These are phyloP conservation scores for Frankliniella intonsa DNA, from an alignment of 2,888 invertebrate genomes.

Conservation along the genomic window DNA sequence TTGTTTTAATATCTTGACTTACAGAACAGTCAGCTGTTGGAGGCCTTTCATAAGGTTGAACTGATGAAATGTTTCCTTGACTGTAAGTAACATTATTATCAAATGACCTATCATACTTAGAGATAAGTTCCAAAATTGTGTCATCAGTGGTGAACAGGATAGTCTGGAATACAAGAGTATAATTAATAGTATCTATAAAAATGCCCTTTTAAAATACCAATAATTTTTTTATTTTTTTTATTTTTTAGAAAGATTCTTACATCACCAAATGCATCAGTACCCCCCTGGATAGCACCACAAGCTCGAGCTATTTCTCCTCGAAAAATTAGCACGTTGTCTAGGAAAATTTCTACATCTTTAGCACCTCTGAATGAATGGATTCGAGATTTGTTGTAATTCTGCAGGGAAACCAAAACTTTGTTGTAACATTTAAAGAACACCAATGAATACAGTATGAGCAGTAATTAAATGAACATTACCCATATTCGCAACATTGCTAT, in stretches of 20 bases:
- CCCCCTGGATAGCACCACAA: conserved; percentile 66
- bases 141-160: conserved; percentile 79
- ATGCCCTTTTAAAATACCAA: background rate
- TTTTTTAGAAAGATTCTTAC: conserved; percentile 48
- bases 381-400: conserved; percentile 86
- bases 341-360: conserved; percentile 61
- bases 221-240: no score
- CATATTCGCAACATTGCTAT: conserved; percentile 66
- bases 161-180: conserved; percentile 57
- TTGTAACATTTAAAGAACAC: background rate
- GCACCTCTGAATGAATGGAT: conserved; percentile 78
- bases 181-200: background rate
- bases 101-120: conserved; percentile 51
- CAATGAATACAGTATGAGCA: background rate
- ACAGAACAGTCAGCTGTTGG: conserved; percentile 54
- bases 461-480: conserved; percentile 49
- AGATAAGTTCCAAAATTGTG: conserved; percentile 60
- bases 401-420: conserved; percentile 39
- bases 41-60: conserved; percentile 54
- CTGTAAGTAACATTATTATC: conserved; percentile 38
- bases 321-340: conserved; percentile 67
- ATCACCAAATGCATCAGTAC: conserved; percentile 65
- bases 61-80: conserved; percentile 44
- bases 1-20: conserved; percentile 32
- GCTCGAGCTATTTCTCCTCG: conserved; percentile 77